A percentile compares a stretch with the other conserved stretches of the same genome.
Evolutionary conservation across 1,140 invertebrate genomes (phyloP).

Genomic region (Aleiodes sp.): DNA sequence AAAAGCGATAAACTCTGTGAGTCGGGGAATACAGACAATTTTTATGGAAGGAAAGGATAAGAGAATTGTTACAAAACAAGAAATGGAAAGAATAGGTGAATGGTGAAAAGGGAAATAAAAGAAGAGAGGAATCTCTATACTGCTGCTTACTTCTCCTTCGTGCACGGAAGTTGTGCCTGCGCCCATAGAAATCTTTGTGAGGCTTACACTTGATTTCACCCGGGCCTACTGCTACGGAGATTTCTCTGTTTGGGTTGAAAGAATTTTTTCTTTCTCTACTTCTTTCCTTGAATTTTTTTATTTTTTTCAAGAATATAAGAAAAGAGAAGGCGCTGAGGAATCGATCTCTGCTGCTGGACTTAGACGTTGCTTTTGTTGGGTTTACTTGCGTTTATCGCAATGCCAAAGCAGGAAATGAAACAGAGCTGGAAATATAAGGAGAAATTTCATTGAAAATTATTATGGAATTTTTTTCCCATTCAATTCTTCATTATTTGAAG

Average conservation of each 20-base stretch:
- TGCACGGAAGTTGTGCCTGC: conserved; percentile 28
- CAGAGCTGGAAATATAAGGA: background rate
- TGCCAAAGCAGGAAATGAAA: conserved; percentile 26
- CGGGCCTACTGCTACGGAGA: conserved; percentile 12
- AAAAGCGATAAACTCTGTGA: background rate
- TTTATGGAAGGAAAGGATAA: background rate
- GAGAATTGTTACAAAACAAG: conserved; percentile 15
- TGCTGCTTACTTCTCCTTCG: conserved; percentile 7
- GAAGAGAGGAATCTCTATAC: conserved; percentile 10
- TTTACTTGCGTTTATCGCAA: conserved; percentile 19
- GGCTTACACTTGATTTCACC: conserved; percentile 33
- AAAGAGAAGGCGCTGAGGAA: conserved; percentile 17
- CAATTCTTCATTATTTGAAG: no score
- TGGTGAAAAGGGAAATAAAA: conserved; percentile 9
- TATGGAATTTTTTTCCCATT: no score
- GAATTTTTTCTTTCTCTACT: background rate
- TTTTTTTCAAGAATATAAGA: background rate
- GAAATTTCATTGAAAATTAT: background rate
- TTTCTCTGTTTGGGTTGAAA: conserved; percentile 6
- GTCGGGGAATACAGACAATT: conserved; percentile 6
- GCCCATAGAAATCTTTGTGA: conserved; percentile 35
- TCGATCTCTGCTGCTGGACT: conserved; percentile 32
- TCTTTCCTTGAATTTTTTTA: no score
- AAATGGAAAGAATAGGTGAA: conserved; percentile 5
- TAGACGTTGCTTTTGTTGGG: conserved; percentile 22